Conservation (phyloP, 2,888 invertebrate species). For the Agrotis clavis region DNA sequence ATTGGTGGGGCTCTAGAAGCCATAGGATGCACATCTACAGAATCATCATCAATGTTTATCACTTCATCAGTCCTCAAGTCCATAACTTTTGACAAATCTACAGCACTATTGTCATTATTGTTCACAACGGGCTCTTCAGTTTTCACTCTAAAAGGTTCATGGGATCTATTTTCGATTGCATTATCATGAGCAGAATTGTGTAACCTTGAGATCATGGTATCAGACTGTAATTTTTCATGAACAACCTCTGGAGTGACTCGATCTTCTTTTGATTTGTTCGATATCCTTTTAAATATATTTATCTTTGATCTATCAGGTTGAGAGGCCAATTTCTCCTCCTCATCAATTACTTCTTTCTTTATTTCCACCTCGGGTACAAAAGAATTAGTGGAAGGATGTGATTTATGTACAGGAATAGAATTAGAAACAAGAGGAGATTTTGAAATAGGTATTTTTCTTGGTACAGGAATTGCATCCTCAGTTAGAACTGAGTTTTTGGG, state of each 20-base stretch:
- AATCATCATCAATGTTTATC: conserved; percentile 88
- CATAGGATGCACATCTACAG: conserved; percentile 80
- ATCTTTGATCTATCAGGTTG: conserved; percentile 96
- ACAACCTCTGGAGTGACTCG: conserved; percentile 85
- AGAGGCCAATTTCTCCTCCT: conserved; percentile 92
- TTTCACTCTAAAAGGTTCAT: conserved; percentile 80
- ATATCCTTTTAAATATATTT: conserved; percentile 97
- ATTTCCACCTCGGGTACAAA: conserved; percentile 83
- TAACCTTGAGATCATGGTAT: conserved; percentile 86
- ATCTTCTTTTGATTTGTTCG: conserved; percentile 94
- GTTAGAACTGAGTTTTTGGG: conserved; percentile 70
- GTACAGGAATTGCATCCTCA: conserved; percentile 87
- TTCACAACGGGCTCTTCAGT: conserved; percentile 85
- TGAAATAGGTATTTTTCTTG: conserved; percentile 88
- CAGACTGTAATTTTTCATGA: conserved; percentile 84
- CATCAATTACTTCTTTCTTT: conserved; percentile 89
- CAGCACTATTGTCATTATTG: conserved; percentile 88
- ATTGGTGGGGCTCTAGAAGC: conserved; percentile 71
- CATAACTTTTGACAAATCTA: conserved; percentile 88
- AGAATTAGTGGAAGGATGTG: conserved; percentile 75
- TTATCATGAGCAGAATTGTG: conserved; percentile 81
- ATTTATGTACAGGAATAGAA: conserved; percentile 81
- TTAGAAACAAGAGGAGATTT: conserved; percentile 87
- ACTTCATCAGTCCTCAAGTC: conserved; percentile 89
- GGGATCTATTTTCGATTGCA: conserved; percentile 75